phyloP scores from a whole-genome alignment of 2,888 invertebrate species.

The Cephus pulcher region DNA sequence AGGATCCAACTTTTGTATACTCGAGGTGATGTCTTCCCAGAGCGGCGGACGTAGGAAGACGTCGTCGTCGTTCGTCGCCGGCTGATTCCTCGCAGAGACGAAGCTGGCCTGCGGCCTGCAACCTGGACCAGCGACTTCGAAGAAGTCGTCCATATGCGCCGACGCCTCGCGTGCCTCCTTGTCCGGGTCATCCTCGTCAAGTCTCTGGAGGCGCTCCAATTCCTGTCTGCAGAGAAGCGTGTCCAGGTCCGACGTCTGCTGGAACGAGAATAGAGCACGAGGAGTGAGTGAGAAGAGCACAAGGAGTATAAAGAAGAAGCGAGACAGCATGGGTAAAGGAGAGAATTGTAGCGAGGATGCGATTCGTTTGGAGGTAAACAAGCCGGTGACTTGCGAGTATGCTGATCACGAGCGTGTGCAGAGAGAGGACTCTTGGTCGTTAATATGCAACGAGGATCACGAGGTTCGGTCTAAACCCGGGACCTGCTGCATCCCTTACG shows the following conservation, averaged over 20 bases:
- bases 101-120: constrained; percentile 68
- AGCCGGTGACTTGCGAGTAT: constrained; percentile 58
- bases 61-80: constrained; percentile 79
- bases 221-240: constrained; percentile 83
- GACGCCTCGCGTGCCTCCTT: constrained; percentile 68
- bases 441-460: constrained; percentile 54
- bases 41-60: constrained; percentile 88
- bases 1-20: constrained; percentile 90
- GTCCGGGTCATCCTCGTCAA: constrained; percentile 70
- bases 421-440: constrained; percentile 31
- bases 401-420: constrained; percentile 49
- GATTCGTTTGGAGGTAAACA: constrained; percentile 29
- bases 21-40: constrained; percentile 93
- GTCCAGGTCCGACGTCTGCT: constrained; percentile 83
- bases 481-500: not conserved
- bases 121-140: constrained; percentile 65
- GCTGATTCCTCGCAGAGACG: constrained; percentile 69
- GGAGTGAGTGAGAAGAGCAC: not conserved
- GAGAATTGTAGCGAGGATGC: not conserved
- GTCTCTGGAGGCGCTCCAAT: constrained; percentile 74
- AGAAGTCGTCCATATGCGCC: constrained; percentile 78
- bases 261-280: constrained; percentile 28
- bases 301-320: not conserved
- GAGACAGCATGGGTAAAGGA: not conserved
- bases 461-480: constrained; percentile 13